These are phyloP conservation scores for Diploptera punctata DNA, from an alignment of 2,888 invertebrate genomes.

Conservation along the genomic window DNA sequence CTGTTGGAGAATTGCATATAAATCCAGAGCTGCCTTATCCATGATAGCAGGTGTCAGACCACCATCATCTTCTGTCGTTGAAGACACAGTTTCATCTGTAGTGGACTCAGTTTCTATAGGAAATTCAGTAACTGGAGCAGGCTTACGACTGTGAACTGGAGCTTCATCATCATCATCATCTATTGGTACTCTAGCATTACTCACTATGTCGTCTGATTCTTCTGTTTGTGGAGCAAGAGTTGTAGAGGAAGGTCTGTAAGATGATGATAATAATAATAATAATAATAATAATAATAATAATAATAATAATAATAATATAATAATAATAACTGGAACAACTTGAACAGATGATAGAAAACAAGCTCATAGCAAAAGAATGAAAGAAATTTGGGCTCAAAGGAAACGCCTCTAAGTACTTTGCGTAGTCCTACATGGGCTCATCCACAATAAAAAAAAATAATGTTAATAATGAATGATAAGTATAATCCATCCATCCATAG, in stretches of 20 bases:
- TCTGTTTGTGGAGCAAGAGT: background rate
- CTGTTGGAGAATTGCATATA: constrained; percentile 78
- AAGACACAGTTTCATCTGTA: constrained; percentile 50
- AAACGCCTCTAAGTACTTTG: too few species aligned
- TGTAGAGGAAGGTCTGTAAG: constrained; percentile 18
- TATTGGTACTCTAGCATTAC: background rate
- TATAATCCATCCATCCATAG: too few species aligned
- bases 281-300: too few species aligned
- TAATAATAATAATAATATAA: too few species aligned
- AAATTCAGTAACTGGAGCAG: constrained; percentile 49
- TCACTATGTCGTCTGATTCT: background rate
- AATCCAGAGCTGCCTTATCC: constrained; percentile 83
- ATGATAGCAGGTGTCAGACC: constrained; percentile 60
- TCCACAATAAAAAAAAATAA: too few species aligned
- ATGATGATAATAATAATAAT: too few species aligned
- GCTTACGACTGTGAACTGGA: constrained; percentile 1
- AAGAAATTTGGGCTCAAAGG: too few species aligned
- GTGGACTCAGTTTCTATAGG: constrained; percentile 49
- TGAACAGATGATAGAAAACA: too few species aligned
- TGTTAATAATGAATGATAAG: too few species aligned
- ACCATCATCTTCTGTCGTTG: constrained; percentile 51
- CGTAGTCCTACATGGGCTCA: too few species aligned
- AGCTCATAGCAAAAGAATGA: too few species aligned
- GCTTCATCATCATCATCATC: background rate
- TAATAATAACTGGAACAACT: too few species aligned